A percentile compares a stretch with the other conserved stretches of the same genome.
Evolutionary conservation across 2,888 invertebrate species (phyloP).

Genomic region (Cephus nigrinus): DNA sequence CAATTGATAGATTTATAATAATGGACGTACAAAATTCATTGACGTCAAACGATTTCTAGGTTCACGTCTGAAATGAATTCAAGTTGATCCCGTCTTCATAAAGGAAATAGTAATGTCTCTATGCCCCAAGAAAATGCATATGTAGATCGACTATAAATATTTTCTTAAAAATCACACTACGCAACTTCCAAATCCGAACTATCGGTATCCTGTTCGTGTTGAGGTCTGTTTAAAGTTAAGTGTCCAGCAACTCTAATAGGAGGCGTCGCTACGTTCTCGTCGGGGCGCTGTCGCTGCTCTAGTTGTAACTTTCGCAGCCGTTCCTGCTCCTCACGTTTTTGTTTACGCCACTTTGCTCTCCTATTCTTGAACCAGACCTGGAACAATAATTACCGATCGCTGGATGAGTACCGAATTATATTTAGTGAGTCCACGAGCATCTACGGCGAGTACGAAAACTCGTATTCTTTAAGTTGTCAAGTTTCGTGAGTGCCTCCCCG

Average conservation of each 20-base stretch:
- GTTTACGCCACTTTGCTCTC: slow-evolving; percentile 95
- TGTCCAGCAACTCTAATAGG: slow-evolving; percentile 51
- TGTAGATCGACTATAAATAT: neutral
- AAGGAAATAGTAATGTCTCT: neutral
- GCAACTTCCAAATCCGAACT: slow-evolving; percentile 87
- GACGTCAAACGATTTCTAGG: neutral
- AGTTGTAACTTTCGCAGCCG: slow-evolving; percentile 84
- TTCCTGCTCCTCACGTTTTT: slow-evolving; percentile 90
- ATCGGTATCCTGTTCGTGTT: slow-evolving; percentile 66
- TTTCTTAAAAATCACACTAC: slow-evolving; percentile 61
- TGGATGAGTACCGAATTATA: neutral
- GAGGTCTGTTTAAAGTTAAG: slow-evolving; percentile 46
- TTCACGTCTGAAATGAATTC: neutral
- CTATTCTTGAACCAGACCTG: slow-evolving; percentile 98
- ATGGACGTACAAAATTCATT: neutral
- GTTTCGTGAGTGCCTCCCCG: neutral
- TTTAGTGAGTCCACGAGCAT: neutral
- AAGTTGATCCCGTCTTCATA: neutral
- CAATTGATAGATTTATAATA: neutral
- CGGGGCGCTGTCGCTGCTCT: slow-evolving; percentile 70
- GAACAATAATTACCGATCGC: slow-evolving; percentile 46
- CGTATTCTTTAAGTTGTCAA: neutral
- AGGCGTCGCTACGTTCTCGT: slow-evolving; percentile 53
- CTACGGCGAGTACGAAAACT: neutral
- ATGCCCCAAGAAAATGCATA: neutral